Evolutionary conservation across 2,113 vertebrate species (phyloP).

Genomic region (Vulpes lagopus): DNA sequence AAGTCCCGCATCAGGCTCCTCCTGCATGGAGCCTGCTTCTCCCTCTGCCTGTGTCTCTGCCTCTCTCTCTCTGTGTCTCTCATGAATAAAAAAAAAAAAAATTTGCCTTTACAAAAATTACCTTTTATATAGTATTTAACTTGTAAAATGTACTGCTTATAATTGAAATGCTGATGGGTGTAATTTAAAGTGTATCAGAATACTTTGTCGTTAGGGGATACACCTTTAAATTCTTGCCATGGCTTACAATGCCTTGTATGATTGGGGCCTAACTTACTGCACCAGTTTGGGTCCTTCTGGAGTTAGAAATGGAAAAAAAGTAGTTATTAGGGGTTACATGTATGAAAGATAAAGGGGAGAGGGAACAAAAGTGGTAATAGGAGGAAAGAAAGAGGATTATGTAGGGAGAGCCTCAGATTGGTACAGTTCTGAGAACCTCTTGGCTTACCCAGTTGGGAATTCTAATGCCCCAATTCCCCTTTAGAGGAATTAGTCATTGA

Average conservation of each 20-base stretch:
- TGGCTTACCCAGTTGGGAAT: not conserved
- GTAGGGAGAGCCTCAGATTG: not conserved
- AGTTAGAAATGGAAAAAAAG: not conserved
- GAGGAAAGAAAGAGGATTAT: not conserved
- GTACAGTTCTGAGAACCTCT: not conserved
- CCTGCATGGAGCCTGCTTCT: no score
- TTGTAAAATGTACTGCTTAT: not conserved
- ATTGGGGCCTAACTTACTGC: not conserved
- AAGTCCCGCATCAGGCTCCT: no score
- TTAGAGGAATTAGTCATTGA: not conserved
- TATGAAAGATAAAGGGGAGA: not conserved
- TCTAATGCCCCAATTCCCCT: not conserved
- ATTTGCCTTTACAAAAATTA: not conserved
- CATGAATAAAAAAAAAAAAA: not conserved
- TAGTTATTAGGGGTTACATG: not conserved
- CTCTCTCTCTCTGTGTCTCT: no score
- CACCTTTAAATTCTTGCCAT: not conserved
- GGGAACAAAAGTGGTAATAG: not conserved
- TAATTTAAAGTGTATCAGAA: slow-evolving; percentile 24
- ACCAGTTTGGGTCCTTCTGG: not conserved
- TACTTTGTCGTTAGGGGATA: not conserved
- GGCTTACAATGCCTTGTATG: not conserved
- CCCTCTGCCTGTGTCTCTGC: no score
- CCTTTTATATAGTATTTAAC: not conserved
- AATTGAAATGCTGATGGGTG: not conserved